Evolutionary conservation across 2,888 invertebrate genomes (phyloP).

Genomic region (Syrphus vitripennis): DNA sequence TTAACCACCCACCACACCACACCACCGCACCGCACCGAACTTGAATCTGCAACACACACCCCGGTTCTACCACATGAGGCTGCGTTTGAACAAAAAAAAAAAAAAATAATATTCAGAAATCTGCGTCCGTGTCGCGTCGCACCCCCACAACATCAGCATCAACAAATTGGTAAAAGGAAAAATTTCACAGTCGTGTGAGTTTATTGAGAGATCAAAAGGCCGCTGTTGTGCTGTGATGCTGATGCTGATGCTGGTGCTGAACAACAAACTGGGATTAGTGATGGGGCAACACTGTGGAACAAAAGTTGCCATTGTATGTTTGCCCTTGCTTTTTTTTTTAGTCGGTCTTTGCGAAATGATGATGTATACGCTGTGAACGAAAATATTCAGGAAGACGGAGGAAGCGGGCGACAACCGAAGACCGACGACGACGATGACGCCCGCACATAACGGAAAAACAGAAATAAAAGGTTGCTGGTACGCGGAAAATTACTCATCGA

Average conservation of each 20-base stretch:
- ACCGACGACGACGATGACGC: too few species aligned
- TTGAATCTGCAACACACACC: background rate
- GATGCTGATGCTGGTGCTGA: background rate
- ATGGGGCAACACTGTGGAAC: constrained; percentile 27
- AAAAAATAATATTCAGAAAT: constrained; percentile 21
- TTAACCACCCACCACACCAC: too few species aligned
- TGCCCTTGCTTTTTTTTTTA: background rate
- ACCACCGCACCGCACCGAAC: background rate
- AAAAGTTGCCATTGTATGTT: constrained; percentile 44
- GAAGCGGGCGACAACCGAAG: too few species aligned
- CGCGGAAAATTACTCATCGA: constrained; percentile 45
- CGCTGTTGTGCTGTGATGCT: background rate
- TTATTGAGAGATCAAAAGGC: constrained; percentile 61
- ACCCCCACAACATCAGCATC: background rate
- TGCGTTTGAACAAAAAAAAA: background rate
- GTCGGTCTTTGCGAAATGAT: constrained; percentile 13
- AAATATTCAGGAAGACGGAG: constrained; percentile 6
- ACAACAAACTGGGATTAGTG: background rate
- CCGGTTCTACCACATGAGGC: background rate
- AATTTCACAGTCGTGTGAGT: constrained; percentile 36
- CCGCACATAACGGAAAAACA: constrained; percentile 12
- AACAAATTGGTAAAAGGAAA: constrained; percentile 8
- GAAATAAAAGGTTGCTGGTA: constrained; percentile 37
- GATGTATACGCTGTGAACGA: constrained; percentile 26
- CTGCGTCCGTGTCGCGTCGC: too few species aligned